These are phyloP conservation scores for Cristatella mucedo DNA, from an alignment of 2,888 invertebrate genomes.

Conservation along the genomic window DNA sequence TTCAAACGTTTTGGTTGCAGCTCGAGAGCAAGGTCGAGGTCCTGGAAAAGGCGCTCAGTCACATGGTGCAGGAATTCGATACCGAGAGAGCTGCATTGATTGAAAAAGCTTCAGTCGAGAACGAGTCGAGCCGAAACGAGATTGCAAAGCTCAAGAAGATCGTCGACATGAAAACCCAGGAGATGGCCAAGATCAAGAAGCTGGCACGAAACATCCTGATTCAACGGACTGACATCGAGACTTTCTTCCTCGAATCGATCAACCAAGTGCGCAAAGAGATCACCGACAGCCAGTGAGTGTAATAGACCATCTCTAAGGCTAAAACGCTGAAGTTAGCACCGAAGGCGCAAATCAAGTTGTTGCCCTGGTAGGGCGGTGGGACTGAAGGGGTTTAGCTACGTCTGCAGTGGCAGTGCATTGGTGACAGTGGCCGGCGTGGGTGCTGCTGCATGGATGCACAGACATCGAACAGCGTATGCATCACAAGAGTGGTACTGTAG, in stretches of 20 bases:
- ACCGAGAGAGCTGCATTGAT: conserved; percentile 20
- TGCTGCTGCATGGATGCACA: too few species aligned
- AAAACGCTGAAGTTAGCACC: too few species aligned
- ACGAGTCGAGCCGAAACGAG: conserved; percentile 27
- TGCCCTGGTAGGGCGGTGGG: too few species aligned
- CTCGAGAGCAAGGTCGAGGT: conserved; percentile 28
- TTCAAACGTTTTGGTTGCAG: conserved; percentile 19
- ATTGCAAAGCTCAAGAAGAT: conserved; percentile 31
- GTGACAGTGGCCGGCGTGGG: too few species aligned
- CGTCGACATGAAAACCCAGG: conserved; percentile 33
- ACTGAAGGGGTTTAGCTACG: too few species aligned
- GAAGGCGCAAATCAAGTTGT: too few species aligned
- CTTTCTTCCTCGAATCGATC: conserved; percentile 34
- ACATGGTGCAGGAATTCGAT: conserved; percentile 34
- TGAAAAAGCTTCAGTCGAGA: conserved; percentile 20
- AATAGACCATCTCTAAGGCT: too few species aligned
- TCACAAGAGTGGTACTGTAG: too few species aligned
- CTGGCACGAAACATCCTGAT: conserved; percentile 36
- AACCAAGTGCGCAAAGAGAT: conserved; percentile 34
- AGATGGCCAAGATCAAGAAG: conserved; percentile 35
- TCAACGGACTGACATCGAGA: conserved; percentile 35
- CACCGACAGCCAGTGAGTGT: conserved; percentile 31
- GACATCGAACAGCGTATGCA: too few species aligned
- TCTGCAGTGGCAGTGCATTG: too few species aligned
- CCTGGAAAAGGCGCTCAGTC: conserved; percentile 32